Conservation (phyloP, 2,113 vertebrate species). For the Hippoglossus stenolepis region DNA sequence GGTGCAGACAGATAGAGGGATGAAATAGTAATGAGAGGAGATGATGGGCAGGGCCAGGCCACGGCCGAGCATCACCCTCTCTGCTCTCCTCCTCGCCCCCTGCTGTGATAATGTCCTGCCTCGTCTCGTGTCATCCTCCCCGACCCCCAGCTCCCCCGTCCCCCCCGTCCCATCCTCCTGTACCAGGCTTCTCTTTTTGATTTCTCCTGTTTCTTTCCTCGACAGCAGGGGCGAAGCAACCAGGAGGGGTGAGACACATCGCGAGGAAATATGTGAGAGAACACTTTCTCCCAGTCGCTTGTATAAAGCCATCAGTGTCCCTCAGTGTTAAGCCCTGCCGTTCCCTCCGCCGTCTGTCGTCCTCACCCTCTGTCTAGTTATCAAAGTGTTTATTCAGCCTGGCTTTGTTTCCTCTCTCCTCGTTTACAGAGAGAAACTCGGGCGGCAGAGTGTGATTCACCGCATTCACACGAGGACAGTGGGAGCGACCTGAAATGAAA, state of each 20-base stretch:
- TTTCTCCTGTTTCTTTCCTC: conserved; percentile 41
- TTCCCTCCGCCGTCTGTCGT: conserved; percentile 69
- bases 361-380: conserved; percentile 71
- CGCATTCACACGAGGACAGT: conserved; percentile 66
- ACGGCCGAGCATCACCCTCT: conserved; percentile 30
- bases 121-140: conserved; percentile 55
- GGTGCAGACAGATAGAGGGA: conserved; percentile 38
- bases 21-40: conserved; percentile 77
- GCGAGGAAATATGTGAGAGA: conserved; percentile 63
- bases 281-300: conserved; percentile 60
- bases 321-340: conserved; percentile 53
- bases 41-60: conserved; percentile 38
- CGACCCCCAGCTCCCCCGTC: background rate
- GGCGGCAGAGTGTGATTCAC: conserved; percentile 50
- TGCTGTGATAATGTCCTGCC: conserved; percentile 67
- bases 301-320: conserved; percentile 75
- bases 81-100: conserved; percentile 48
- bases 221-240: conserved; percentile 55
- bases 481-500: conserved; percentile 66
- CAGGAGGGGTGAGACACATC: conserved; percentile 62
- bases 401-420: conserved; percentile 72
- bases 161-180: background rate
- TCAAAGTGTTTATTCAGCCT: conserved; percentile 76
- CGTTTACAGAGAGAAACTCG: conserved; percentile 57
- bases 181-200: conserved; percentile 8